Conservation (phyloP, 2,888 invertebrate species). For the Parelbella ahira region DNA sequence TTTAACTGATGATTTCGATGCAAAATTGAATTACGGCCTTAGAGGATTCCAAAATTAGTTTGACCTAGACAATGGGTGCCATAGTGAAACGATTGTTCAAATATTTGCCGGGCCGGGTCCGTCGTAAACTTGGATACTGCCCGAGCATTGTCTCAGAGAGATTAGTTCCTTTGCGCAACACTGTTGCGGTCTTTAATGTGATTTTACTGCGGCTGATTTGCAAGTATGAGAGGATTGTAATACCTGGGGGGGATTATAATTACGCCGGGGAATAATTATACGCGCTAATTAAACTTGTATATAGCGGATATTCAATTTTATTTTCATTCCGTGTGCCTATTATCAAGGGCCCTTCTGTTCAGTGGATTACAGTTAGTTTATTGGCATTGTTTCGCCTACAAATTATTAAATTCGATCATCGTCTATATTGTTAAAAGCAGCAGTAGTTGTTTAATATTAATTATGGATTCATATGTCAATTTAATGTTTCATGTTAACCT, state of each 20-base stretch:
- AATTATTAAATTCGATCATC: too few species aligned
- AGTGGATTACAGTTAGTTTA: too few species aligned
- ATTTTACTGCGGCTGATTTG: slow-evolving; percentile 32
- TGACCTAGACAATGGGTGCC: slow-evolving; percentile 70
- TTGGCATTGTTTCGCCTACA: too few species aligned
- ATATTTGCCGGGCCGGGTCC: slow-evolving; percentile 67
- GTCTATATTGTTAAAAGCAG: too few species aligned
- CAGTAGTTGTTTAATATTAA: too few species aligned
- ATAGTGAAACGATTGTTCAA: slow-evolving; percentile 58
- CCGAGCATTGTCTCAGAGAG: slow-evolving; percentile 71
- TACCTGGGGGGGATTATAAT: slow-evolving; percentile 12
- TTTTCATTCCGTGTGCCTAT: too few species aligned
- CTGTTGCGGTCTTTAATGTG: slow-evolving; percentile 44
- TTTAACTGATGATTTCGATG: slow-evolving; percentile 58
- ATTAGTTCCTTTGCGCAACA: slow-evolving; percentile 66
- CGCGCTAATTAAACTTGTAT: too few species aligned
- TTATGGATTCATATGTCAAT: too few species aligned
- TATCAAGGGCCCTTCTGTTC: too few species aligned
- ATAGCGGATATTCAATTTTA: too few species aligned
- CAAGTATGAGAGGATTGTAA: slow-evolving; percentile 14
- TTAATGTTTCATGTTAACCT: too few species aligned
- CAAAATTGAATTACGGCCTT: slow-evolving; percentile 66
- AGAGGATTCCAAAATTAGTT: slow-evolving; percentile 67
- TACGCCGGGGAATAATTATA: too few species aligned
- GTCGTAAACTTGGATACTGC: slow-evolving; percentile 75